Evolutionary conservation across 2,797 vertebrate species (phyloP), one percentile per base, ranked within the genome.

Genomic region (Cynopterus sphinx): DNA sequence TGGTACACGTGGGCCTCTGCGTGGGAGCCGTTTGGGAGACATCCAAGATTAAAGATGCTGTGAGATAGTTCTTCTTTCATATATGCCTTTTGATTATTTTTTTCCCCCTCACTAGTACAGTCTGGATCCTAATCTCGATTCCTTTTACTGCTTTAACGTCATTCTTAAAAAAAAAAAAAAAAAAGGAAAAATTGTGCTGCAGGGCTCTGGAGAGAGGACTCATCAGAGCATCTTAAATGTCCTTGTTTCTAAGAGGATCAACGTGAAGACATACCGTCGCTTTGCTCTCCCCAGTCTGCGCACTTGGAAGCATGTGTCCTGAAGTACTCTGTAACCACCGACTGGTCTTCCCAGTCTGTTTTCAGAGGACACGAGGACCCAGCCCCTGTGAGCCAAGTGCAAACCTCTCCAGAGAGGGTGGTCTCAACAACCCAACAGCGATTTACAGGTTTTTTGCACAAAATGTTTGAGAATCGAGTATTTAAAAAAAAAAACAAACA

Each of bases 31-130:
- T 36, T 97, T 73, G 92, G 93, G 96, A 91, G 79, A 93, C 13
- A 73, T 90, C 87, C 61, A 94, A 91, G 96, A 96, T 94, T 8
- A 94, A 97, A 98, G 96, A 88, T 81, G 39, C 71, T 41, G 53
- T 84, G 95, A 49, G 49, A 36, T 71, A 81, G 41, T 95, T 94
- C 94, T 88, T 78, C 91, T 97, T 89, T 96, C 55, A 79, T 39
- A 57, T 11, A 61, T 53, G 15, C 86, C 33, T 68, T 98, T 97
- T 85, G 83, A 85, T 17, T 94, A 85, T 5, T 93, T 90, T 33
- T 84, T 13, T 21, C 49, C 43, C 17, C 83, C 33, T 22, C 57
- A 70, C 95, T 65, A 33, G 92, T 92, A 74, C 94, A 93, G 91
- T 26, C 55, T 65, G 89, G 82, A 95, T 1, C 0, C 59, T 88